Conservation (phyloP, 2,797 vertebrate genomes). For the Staurois parvus region DNA sequence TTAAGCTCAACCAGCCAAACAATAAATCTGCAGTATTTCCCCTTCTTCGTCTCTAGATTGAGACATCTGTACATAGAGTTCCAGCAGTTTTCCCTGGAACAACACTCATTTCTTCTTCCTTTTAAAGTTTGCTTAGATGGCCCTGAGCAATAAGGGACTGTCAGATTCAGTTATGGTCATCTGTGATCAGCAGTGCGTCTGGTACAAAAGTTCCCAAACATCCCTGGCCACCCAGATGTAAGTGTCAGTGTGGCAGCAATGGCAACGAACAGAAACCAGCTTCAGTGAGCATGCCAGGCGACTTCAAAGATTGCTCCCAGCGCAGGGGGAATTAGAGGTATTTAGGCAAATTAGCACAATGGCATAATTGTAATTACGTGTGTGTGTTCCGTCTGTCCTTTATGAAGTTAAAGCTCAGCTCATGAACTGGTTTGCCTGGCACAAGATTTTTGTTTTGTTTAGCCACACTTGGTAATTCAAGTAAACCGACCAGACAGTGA, state of each 20-base stretch:
- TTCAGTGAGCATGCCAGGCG: slow-evolving; percentile 7
- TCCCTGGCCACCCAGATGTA: background rate
- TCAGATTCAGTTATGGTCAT: slow-evolving; percentile 16
- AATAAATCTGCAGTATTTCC: background rate
- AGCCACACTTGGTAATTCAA: no score
- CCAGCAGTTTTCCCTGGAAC: background rate
- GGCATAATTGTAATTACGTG: slow-evolving; percentile 16
- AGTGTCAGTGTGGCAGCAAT: background rate
- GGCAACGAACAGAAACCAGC: background rate
- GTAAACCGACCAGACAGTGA: no score
- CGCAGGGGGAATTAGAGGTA: slow-evolving; percentile 32
- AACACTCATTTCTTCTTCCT: background rate
- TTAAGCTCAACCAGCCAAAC: background rate
- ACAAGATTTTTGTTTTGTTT: no score
- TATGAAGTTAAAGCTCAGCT: background rate
- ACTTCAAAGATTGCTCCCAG: slow-evolving; percentile 35
- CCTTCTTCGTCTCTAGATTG: background rate
- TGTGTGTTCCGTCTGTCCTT: background rate
- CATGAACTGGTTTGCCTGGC: no score
- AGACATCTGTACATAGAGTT: background rate
- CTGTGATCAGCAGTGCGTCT: slow-evolving; percentile 12
- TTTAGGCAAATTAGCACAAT: slow-evolving; percentile 34
- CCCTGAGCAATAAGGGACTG: slow-evolving; percentile 26
- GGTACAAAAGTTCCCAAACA: background rate
- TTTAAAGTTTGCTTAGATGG: slow-evolving; percentile 30